Base-by-base conservation (phyloP, 2,113 vertebrate species). In the Plectropomus leopardus region DNA sequence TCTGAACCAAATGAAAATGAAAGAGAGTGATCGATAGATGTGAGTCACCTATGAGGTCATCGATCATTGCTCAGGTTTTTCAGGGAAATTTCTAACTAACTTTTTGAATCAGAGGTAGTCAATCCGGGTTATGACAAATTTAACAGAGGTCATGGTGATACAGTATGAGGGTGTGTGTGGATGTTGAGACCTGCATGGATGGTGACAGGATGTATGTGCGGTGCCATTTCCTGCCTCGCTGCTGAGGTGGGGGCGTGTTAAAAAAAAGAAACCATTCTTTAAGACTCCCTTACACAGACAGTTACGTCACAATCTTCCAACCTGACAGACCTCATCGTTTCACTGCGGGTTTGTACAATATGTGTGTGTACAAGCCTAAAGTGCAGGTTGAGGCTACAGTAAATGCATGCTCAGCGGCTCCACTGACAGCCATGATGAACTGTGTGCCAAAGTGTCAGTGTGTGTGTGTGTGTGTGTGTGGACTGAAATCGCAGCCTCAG, bases 171-270 rank as follows among this genome's bases (percentile, higher is more conserved):
- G 73, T 51, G 58, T 71, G 70, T 30, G 50, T 55, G 78, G 42
- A 24, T 50, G 71, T 40, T 63, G 54, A 75, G 55, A 58, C 72
- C 63, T 65, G 47, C 30, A 44, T 45, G 30, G 69, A 72, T 78
- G 82, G 28, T 83, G 77, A 82, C 85, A 88, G 84, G 88, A 88
- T 87, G 83, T 71, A 44, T 65, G 64, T 61, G 65, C 4, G 10
- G 57, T 82, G 84, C 44, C 36, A 47, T 57, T 92, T 92, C 92
- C 88, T 87, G 82, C 85, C 48, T 14, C 58, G 82, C 58, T 76
- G 26, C 55, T 76, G 70, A 64, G 48, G 76, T 54, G 59, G 72
- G 60, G 86, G 71, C 11, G 63, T 3, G n/a, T 51, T 54, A 0
- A 60, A 30, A 73, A n/a, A 71, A 80, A 82, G 14, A 76, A 65